phyloP scores from a whole-genome alignment of 2,797 vertebrate species.

The Hozukius guyotensis region DNA sequence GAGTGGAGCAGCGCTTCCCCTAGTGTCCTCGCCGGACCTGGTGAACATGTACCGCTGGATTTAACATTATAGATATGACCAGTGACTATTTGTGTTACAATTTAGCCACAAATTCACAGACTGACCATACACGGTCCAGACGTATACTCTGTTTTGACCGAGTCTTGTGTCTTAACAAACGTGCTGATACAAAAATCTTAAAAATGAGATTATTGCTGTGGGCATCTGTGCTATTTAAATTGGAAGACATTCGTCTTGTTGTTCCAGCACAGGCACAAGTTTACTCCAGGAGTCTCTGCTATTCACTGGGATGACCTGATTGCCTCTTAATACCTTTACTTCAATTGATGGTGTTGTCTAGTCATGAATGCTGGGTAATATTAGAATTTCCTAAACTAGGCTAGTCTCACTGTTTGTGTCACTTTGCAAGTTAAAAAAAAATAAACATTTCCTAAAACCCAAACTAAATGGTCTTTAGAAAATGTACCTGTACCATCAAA shows the following conservation, averaged over 20 bases:
- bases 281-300: constrained; percentile 20
- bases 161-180: not conserved
- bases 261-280: constrained; percentile 12
- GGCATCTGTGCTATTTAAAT: constrained; percentile 39
- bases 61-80: too few species aligned
- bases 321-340: constrained; percentile 26
- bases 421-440: not conserved
- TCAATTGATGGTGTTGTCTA: constrained; percentile 21
- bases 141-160: too few species aligned
- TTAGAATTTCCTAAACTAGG: constrained; percentile 10
- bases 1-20: too few species aligned
- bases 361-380: constrained; percentile 3
- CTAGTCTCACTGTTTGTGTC: not conserved
- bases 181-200: not conserved
- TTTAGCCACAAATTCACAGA: too few species aligned
- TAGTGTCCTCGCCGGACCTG: too few species aligned
- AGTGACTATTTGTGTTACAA: too few species aligned
- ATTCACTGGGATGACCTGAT: constrained; percentile 34
- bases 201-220: constrained; percentile 17
- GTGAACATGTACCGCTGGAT: too few species aligned
- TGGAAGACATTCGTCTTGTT: constrained; percentile 48
- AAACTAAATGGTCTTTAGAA: not conserved
- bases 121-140: too few species aligned
- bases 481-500: not conserved
- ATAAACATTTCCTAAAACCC: not conserved